These are phyloP conservation scores for Antechinus stuartii DNA, from an alignment of 2,113 vertebrate genomes.

Conservation along the genomic window DNA sequence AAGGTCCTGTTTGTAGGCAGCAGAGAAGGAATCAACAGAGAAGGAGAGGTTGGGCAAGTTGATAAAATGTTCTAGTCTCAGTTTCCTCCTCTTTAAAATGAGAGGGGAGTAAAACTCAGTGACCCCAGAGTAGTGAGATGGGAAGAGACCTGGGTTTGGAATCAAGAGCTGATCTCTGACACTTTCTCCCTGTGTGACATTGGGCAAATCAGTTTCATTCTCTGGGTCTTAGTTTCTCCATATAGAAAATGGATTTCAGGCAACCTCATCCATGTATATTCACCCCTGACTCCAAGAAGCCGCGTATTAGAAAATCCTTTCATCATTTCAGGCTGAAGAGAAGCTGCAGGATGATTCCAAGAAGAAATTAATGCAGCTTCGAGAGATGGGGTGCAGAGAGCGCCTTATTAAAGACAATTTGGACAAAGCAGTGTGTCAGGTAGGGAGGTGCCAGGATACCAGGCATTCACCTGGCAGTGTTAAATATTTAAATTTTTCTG, in stretches of 20 bases:
- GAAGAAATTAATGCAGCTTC: conserved; percentile 82
- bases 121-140: not conserved
- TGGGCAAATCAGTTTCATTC: not conserved
- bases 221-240: not conserved
- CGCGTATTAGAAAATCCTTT: conserved; percentile 21
- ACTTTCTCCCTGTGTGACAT: not conserved
- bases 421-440: conserved; percentile 78
- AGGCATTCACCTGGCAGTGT: not conserved
- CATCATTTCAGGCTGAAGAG: conserved; percentile 80
- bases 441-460: conserved; percentile 56
- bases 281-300: not conserved
- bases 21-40: not conserved
- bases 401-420: conserved; percentile 72
- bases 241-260: not conserved
- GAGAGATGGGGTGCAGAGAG: conserved; percentile 83
- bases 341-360: conserved; percentile 78
- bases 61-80: not conserved
- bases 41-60: not conserved
- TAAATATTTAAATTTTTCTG: not conserved
- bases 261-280: no score
- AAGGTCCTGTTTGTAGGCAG: rapidly evolving
- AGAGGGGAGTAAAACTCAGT: not conserved
- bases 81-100: not conserved
- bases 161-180: not conserved
- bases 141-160: not conserved